phyloP scores from a whole-genome alignment of 1,140 invertebrate species.

The Cherax quadricarinatus region DNA sequence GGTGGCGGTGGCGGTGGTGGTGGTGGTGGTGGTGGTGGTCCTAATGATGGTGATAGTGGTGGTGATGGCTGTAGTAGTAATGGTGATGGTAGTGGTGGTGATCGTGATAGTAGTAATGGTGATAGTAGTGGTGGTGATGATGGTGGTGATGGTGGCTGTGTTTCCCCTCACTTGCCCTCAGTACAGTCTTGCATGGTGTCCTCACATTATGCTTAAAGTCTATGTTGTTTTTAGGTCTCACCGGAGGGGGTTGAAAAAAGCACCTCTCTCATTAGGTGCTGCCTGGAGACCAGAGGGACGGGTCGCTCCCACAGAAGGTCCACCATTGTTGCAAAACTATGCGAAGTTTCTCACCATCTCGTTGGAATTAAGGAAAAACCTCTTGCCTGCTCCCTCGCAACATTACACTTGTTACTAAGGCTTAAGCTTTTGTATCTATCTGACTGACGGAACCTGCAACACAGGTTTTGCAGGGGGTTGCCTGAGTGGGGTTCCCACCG shows the following conservation, averaged over 20 bases:
- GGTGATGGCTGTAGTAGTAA: too few species aligned
- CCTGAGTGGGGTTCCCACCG: too few species aligned
- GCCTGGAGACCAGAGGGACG: conserved; percentile 10
- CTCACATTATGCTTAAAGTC: conserved; percentile 10
- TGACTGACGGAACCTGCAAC: not conserved
- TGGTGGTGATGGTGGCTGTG: not conserved
- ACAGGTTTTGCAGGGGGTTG: not conserved
- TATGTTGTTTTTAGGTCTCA: not conserved
- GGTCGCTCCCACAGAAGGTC: not conserved
- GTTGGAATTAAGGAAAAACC: too few species aligned
- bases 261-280: not conserved
- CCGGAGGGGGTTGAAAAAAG: not conserved
- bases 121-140: too few species aligned
- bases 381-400: too few species aligned
- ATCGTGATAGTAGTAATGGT: too few species aligned
- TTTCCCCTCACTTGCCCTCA: conserved; percentile 21
- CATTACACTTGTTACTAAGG: too few species aligned
- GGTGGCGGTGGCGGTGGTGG: too few species aligned
- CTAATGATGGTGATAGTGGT: too few species aligned
- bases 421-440: too few species aligned
- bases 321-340: conserved; percentile 31
- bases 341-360: not conserved
- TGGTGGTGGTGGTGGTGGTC: too few species aligned
- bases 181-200: conserved; percentile 11
- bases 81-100: too few species aligned